Evolutionary conservation across 2,888 invertebrate species (phyloP).

Genomic region (Euplagia quadripunctaria): DNA sequence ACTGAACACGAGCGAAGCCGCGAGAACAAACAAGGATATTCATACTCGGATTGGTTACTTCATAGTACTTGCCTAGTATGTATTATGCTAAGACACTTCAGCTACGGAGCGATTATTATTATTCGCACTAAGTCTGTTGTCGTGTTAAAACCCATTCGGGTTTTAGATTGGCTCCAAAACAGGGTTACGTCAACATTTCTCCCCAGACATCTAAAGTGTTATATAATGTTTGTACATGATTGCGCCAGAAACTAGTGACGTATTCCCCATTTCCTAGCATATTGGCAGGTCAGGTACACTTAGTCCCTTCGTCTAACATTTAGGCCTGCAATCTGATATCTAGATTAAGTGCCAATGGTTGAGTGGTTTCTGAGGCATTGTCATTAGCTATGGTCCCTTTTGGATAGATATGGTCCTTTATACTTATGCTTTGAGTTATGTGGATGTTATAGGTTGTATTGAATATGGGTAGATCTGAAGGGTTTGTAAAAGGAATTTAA

Average conservation of each 20-base stretch:
- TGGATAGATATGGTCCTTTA: background rate
- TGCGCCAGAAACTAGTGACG: background rate
- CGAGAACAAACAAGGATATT: too few species aligned
- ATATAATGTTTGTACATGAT: background rate
- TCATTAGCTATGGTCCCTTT: constrained; percentile 1
- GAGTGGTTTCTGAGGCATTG: background rate
- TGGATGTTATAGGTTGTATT: background rate
- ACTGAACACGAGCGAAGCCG: too few species aligned
- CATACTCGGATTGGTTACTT: too few species aligned
- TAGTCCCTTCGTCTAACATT: background rate
- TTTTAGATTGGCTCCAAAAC: background rate
- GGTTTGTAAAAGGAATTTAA: too few species aligned
- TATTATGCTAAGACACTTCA: too few species aligned
- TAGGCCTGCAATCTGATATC: constrained; percentile 11
- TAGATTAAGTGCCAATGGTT: constrained; percentile 11
- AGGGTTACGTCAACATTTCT: too few species aligned
- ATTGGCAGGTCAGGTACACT: constrained; percentile 4
- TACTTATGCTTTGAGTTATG: background rate
- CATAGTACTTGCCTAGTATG: too few species aligned
- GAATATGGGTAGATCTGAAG: too few species aligned
- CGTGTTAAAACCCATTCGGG: too few species aligned
- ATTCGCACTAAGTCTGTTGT: too few species aligned
- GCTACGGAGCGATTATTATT: too few species aligned
- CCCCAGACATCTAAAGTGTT: too few species aligned
- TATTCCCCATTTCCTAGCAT: background rate